Percentiles rank a stretch among this genome's conserved stretches.
phyloP scores from a whole-genome alignment of 35 echinoderm and acorn worm species.

The Anneissia japonica region DNA sequence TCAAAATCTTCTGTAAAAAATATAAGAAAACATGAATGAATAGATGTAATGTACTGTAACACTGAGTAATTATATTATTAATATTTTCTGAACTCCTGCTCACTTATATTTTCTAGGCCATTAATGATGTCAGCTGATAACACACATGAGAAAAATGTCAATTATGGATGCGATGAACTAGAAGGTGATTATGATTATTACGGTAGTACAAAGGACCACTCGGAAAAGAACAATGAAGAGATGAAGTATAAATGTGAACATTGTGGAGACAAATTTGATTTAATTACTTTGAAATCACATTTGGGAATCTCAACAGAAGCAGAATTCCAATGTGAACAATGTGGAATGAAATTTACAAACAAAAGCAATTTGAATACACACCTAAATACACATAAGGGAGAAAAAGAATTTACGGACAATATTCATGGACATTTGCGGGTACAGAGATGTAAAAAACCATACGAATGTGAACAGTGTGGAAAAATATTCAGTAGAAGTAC shows the following conservation, averaged over 20 bases:
- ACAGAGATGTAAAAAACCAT: not conserved
- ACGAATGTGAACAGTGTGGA: not conserved
- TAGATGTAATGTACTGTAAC: no score
- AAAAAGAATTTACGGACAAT: not conserved
- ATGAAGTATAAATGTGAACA: not conserved
- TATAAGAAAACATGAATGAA: no score
- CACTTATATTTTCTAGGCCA: no score
- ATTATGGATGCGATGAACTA: no score
- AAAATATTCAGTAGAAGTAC: not conserved
- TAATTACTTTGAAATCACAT: no score
- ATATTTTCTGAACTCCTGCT: no score
- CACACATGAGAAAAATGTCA: not conserved
- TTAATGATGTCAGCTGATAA: no score
- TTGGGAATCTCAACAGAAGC: no score
- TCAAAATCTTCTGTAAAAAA: no score
- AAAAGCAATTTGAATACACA: not conserved
- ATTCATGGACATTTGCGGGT: not conserved
- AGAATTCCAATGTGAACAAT: not conserved
- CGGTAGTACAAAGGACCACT: not conserved
- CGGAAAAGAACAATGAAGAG: not conserved
- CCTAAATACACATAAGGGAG: not conserved
- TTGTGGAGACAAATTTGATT: not conserved
- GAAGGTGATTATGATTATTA: not conserved
- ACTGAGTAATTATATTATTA: no score
- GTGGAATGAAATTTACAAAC: not conserved